Evolutionary conservation across 1,140 invertebrate genomes (phyloP).

Genomic region (Drosophila pandora): DNA sequence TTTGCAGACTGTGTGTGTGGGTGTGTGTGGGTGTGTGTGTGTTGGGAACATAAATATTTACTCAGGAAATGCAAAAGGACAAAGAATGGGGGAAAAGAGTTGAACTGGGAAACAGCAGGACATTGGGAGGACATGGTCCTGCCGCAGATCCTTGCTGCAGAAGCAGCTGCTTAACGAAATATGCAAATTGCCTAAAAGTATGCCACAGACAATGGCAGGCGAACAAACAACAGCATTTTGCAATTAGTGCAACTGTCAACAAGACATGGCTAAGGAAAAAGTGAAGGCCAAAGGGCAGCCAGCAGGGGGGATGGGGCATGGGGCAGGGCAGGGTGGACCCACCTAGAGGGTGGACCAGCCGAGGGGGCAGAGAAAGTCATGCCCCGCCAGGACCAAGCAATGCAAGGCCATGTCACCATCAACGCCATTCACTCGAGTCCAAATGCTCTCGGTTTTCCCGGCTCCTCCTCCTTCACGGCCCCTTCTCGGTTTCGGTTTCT

Average conservation of each 20-base stretch:
- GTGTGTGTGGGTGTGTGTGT: not conserved
- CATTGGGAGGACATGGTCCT: conserved; percentile 1
- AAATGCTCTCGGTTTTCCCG: not conserved
- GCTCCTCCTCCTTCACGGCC: not conserved
- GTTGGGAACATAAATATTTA: conserved; percentile 28
- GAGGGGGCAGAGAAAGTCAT: not conserved
- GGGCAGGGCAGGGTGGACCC: not conserved
- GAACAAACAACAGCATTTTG: conserved; percentile 76
- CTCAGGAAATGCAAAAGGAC: not conserved
- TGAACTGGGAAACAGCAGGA: conserved; percentile 20
- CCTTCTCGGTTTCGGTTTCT: conserved; percentile 1
- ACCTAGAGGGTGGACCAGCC: not conserved
- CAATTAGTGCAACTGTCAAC: conserved; percentile 81
- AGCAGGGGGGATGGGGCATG: not conserved
- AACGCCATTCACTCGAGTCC: conserved; percentile 53
- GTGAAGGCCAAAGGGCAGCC: not conserved
- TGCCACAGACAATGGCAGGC: conserved; percentile 54
- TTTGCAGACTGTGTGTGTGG: not conserved
- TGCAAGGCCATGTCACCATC: conserved; percentile 65
- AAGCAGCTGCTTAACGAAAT: conserved; percentile 72
- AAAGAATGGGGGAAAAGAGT: not conserved
- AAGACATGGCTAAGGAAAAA: conserved; percentile 32
- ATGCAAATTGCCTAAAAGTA: conserved; percentile 77
- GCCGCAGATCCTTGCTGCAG: not conserved
- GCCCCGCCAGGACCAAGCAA: conserved; percentile 43